Conservation (phyloP, 2,113 vertebrate genomes). For the Podarcis muralis region DNA sequence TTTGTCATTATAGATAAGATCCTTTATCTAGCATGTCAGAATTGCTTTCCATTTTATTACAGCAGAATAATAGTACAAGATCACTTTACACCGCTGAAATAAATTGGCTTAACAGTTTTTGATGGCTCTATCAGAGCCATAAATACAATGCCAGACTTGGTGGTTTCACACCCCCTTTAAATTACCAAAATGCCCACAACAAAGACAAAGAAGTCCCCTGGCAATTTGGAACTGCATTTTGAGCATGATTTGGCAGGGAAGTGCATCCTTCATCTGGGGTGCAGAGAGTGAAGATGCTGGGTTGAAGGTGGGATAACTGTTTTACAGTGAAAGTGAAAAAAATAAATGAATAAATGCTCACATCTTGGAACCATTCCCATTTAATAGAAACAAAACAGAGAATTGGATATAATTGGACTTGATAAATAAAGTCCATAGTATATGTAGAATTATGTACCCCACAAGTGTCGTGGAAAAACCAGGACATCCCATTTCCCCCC, state of each 20-base stretch:
- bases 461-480: too few relatives aligned
- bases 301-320: not conserved
- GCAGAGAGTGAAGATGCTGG: not conserved
- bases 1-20: conserved; percentile 53
- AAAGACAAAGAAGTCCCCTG: not conserved
- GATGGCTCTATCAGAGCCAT: conserved; percentile 45
- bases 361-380: not conserved
- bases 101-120: conserved; percentile 38
- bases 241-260: not conserved
- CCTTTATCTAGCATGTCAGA: conserved; percentile 51
- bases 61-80: conserved; percentile 45
- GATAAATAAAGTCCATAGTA: too few relatives aligned
- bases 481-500: too few relatives aligned
- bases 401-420: too few relatives aligned
- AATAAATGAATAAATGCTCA: not conserved
- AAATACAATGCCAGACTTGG: conserved; percentile 43
- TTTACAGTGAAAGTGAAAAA: not conserved
- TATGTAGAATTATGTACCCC: not conserved
- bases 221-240: not conserved
- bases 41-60: conserved; percentile 52
- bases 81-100: conserved; percentile 50
- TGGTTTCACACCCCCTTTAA: conserved; percentile 21
- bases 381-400: not conserved
- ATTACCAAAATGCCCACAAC: not conserved
- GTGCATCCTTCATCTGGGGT: not conserved